A percentile compares a stretch with the other conserved stretches of the same genome.
phyloP scores from a whole-genome alignment of 1,140 invertebrate genomes.

The Venturia canescens region DNA sequence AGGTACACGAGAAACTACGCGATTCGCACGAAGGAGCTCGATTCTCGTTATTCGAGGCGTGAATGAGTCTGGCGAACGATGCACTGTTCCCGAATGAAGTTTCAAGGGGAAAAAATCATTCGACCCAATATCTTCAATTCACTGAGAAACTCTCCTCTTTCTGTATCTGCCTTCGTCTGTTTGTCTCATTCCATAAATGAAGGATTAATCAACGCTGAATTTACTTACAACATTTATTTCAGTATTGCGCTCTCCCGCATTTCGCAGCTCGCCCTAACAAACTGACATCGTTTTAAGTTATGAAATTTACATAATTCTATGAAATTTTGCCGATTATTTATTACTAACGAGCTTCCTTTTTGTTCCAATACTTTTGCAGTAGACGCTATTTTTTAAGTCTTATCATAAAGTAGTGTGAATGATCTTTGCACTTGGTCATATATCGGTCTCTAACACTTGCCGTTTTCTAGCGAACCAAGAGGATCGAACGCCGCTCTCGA shows the following conservation, averaged over 20 bases:
- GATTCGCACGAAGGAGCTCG: neutral
- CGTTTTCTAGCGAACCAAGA: constrained; percentile 55
- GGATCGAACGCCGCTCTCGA: constrained; percentile 80
- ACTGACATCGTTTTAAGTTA: constrained; percentile 16
- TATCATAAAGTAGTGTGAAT: neutral
- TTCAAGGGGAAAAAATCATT: neutral
- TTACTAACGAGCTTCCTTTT: neutral
- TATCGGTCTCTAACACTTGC: neutral
- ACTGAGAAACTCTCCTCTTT: constrained; percentile 9
- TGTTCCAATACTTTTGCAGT: neutral
- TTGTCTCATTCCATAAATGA: neutral
- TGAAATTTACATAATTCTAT: constrained; percentile 33
- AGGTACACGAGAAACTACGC: neutral
- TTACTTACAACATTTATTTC: neutral
- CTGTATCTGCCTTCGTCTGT: neutral
- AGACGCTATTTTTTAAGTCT: neutral
- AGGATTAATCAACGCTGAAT: neutral
- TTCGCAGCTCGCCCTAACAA: constrained; percentile 24
- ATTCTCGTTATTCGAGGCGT: constrained; percentile 12
- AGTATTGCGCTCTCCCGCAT: constrained; percentile 8
- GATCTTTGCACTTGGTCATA: neutral
- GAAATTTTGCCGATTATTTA: neutral
- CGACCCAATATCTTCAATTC: constrained; percentile 29
- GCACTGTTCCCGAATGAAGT: constrained; percentile 24
- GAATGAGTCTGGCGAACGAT: constrained; percentile 37